Conservation (phyloP, 2,113 vertebrate species). For the Eclectus roratus region DNA sequence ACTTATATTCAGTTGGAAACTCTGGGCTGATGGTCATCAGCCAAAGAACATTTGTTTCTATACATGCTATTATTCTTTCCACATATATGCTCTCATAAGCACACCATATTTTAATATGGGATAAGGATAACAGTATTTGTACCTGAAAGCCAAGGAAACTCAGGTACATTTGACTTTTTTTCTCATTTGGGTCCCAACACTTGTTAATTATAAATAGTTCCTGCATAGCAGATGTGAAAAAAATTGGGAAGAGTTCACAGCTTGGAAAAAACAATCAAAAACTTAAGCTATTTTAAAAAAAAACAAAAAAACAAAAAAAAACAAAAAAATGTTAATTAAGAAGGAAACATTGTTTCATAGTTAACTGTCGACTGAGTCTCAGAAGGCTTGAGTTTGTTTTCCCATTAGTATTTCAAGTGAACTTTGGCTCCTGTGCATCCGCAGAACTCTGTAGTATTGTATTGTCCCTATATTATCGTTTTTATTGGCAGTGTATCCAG, state of each 20-base stretch:
- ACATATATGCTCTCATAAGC: not conserved
- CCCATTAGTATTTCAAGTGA: constrained; percentile 70
- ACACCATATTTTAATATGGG: not conserved
- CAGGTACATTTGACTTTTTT: not conserved
- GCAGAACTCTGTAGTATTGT: constrained; percentile 65
- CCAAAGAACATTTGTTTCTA: not conserved
- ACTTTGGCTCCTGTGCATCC: constrained; percentile 67
- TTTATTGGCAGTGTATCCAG: constrained; percentile 70
- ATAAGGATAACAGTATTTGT: not conserved
- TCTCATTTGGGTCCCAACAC: not conserved
- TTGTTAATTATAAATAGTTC: not conserved
- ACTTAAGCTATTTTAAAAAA: not conserved
- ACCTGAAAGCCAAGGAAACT: not conserved
- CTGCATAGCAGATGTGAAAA: not conserved
- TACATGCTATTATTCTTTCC: not conserved
- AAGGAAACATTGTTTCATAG: constrained; percentile 62
- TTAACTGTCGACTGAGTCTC: constrained; percentile 46
- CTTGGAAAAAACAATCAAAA: not conserved
- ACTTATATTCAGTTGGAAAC: not conserved
- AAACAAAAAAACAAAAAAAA: not conserved
- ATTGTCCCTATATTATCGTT: constrained; percentile 68
- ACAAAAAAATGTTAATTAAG: not conserved
- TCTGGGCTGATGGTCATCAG: not conserved
- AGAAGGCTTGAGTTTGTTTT: constrained; percentile 62
- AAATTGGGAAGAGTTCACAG: not conserved